A percentile compares a stretch with the other conserved stretches of the same genome.
Evolutionary conservation across 2,113 vertebrate genomes (phyloP).

Genomic region (Phalacrocorax carbo): DNA sequence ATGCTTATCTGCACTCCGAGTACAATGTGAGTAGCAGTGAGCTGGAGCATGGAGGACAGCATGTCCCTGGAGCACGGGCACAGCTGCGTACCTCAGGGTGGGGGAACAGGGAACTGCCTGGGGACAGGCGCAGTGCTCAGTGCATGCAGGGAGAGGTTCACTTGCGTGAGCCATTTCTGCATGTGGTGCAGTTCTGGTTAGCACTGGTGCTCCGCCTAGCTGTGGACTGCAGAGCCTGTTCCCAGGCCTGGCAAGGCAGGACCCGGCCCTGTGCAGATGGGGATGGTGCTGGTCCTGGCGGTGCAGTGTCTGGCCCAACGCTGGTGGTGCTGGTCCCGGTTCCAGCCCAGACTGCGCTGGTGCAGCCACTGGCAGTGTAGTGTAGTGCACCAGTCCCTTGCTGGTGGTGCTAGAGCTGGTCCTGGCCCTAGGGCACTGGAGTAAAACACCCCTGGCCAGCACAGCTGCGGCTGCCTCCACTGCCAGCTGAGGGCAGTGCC

Average conservation of each 20-base stretch:
- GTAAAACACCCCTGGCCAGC: neutral
- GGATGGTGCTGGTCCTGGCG: neutral
- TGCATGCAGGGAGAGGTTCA: neutral
- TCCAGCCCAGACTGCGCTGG: neutral
- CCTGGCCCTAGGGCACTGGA: neutral
- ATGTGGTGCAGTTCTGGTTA: neutral
- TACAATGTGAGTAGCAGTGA: rapidly evolving
- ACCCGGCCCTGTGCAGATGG: neutral
- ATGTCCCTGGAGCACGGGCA: neutral
- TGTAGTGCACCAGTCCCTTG: neutral
- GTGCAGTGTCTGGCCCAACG: neutral
- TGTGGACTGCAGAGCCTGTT: neutral
- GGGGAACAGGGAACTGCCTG: too few species aligned
- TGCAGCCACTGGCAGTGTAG: neutral
- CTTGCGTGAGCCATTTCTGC: neutral
- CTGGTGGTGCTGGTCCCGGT: neutral
- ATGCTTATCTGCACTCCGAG: neutral
- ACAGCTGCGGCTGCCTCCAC: neutral
- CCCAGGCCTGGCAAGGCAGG: neutral
- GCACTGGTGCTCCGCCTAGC: neutral
- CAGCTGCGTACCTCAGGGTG: neutral
- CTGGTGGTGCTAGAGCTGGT: neutral
- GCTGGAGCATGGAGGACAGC: neutral
- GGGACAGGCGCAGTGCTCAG: neutral
- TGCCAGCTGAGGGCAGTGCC: neutral